A percentile compares a stretch with the other conserved stretches of the same genome.
Evolutionary conservation across 92 coral and sea anemone species (phyloP).

Genomic region (Anthopleura xanthogrammica): DNA sequence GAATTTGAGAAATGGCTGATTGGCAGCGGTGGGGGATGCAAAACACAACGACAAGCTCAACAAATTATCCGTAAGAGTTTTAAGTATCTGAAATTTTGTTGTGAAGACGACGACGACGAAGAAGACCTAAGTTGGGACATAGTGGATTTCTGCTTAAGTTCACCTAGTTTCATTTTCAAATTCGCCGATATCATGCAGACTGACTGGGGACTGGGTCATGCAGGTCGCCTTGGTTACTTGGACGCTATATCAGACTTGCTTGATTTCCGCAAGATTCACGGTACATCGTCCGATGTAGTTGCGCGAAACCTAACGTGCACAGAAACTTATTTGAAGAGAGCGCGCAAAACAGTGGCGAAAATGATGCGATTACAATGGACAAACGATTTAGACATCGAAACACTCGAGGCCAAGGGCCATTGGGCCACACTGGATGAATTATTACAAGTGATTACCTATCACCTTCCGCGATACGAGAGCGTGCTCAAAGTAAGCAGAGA

Average conservation of each 20-base stretch:
- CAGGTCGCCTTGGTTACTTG: conserved; percentile 38
- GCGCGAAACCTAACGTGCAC: conserved; percentile 30
- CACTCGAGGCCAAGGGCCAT: conserved; percentile 48
- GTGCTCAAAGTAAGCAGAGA: conserved; percentile 24
- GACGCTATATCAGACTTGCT: conserved; percentile 41
- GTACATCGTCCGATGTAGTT: conserved; percentile 25
- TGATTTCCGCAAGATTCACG: conserved; percentile 42
- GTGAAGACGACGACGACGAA: conserved; percentile 40
- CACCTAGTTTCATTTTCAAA: conserved; percentile 26
- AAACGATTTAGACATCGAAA: conserved; percentile 51
- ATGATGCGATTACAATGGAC: conserved; percentile 51
- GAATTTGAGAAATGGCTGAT: conserved; percentile 38
- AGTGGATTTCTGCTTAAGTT: conserved; percentile 34
- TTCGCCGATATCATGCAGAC: conserved; percentile 35
- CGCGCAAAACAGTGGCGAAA: conserved; percentile 43
- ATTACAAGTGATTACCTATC: conserved; percentile 29
- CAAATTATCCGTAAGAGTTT: conserved; percentile 29
- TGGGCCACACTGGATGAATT: conserved; percentile 65
- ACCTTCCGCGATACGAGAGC: conserved; percentile 33
- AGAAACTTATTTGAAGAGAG: conserved; percentile 49
- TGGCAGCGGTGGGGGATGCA: conserved; percentile 40
- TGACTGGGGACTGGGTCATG: conserved; percentile 22
- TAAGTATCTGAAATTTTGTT: conserved; percentile 52
- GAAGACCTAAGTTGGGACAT: conserved; percentile 21
- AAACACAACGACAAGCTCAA: conserved; percentile 24